phyloP scores from a whole-genome alignment of 2,888 invertebrate genomes.

The Metalampra italica region DNA sequence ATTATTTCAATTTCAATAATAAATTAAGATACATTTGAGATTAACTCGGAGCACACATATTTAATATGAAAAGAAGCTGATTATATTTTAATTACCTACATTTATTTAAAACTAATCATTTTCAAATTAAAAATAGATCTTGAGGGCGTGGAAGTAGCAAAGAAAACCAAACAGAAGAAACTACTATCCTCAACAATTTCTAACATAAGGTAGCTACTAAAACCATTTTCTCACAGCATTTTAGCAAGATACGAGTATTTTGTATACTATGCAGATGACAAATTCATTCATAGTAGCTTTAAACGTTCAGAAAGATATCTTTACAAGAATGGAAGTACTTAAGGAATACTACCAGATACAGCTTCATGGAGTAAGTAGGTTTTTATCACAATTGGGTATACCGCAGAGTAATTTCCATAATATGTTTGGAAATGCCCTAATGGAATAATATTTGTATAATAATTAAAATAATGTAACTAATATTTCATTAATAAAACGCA shows the following conservation, averaged over 20 bases:
- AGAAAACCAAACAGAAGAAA: conserved; percentile 25
- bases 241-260: conserved; percentile 36
- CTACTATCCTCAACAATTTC: conserved; percentile 24
- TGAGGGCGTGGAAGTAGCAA: conserved; percentile 31
- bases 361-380: neutral
- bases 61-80: conserved; percentile 9
- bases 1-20: conserved; percentile 9
- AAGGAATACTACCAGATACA: neutral
- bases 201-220: conserved; percentile 18
- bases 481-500: neutral
- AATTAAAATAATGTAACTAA: neutral
- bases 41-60: conserved; percentile 10
- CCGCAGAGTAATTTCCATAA: neutral
- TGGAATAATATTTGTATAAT: neutral
- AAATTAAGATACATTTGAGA: conserved; percentile 4
- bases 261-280: neutral
- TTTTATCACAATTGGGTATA: neutral
- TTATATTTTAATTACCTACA: neutral
- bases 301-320: neutral
- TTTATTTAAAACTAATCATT: conserved; percentile 1
- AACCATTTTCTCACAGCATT: conserved; percentile 23
- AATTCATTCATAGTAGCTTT: neutral
- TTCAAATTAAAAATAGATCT: conserved; percentile 10
- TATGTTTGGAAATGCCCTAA: neutral
- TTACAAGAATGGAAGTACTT: neutral